Percentiles rank a stretch among this genome's conserved stretches.
Evolutionary conservation across 2,797 vertebrate species (phyloP).

Genomic region (Potorous gilbertii): DNA sequence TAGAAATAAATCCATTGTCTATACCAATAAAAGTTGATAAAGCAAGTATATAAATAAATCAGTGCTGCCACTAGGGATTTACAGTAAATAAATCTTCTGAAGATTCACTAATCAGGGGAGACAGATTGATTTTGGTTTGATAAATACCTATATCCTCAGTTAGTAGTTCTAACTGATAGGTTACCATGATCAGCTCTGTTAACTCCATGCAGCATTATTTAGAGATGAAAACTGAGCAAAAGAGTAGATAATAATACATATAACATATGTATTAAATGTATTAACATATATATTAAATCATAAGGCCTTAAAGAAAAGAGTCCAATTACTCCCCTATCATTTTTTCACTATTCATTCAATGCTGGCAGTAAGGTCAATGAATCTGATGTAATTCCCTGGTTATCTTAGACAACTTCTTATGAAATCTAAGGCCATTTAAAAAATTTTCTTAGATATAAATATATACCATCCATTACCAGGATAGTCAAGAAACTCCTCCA

Average conservation of each 20-base stretch:
- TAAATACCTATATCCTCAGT: not conserved
- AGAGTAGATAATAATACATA: not conserved
- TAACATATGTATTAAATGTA: not conserved
- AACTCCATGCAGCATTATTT: not conserved
- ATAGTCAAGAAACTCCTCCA: not conserved
- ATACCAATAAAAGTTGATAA: not conserved
- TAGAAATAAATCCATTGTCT: not conserved
- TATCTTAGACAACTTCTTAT: not conserved
- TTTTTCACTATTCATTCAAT: not conserved
- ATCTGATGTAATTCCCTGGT: not conserved
- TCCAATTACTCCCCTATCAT: not conserved
- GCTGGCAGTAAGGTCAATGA: not conserved
- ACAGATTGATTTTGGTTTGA: not conserved
- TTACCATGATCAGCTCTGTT: not conserved
- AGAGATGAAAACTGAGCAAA: not conserved
- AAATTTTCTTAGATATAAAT: not conserved
- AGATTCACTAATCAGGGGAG: not conserved
- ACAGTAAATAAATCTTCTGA: not conserved
- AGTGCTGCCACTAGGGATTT: not conserved
- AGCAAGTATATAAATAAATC: not conserved
- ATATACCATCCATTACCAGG: slow-evolving; percentile 11
- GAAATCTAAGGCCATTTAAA: not conserved
- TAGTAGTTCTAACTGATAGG: not conserved
- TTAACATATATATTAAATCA: too few species aligned
- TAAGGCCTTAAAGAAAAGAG: not conserved